Percentiles rank a stretch among this genome's conserved stretches.
Conservation (phyloP, 2,797 vertebrate genomes). For the Hypotaenidia philippensis region DNA sequence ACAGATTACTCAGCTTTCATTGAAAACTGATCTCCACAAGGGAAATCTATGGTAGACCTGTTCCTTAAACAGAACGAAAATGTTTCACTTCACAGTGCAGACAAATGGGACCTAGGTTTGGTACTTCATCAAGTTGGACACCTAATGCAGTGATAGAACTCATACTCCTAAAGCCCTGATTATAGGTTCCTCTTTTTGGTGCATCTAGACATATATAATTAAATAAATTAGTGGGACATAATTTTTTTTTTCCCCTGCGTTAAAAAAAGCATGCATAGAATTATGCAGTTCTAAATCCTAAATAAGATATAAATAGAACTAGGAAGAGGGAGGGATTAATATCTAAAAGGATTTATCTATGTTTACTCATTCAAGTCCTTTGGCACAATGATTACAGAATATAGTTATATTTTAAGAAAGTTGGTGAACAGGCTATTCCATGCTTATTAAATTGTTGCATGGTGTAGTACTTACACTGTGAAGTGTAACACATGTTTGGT, state of each 20-base stretch:
- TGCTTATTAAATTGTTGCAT: not conserved
- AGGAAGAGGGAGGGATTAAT: not conserved
- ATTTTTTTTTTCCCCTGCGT: not conserved
- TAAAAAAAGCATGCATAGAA: not conserved
- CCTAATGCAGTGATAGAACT: not conserved
- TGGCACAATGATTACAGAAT: not conserved
- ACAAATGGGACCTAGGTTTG: not conserved
- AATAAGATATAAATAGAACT: not conserved
- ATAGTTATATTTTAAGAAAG: not conserved
- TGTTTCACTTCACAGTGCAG: constrained; percentile 32
- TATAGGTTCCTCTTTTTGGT: not conserved
- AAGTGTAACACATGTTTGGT: not conserved
- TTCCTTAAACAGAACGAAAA: constrained; percentile 47
- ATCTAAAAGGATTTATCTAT: not conserved
- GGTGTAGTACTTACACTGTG: not conserved
- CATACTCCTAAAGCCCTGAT: not conserved
- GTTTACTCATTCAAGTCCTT: not conserved
- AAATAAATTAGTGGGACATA: not conserved
- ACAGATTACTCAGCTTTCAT: constrained; percentile 47
- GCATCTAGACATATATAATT: not conserved
- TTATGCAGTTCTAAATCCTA: not conserved
- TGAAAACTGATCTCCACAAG: constrained; percentile 46
- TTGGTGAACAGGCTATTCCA: not conserved
- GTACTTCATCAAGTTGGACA: not conserved
- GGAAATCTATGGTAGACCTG: constrained; percentile 42